Conservation (phyloP, 2,113 vertebrate genomes). For the Carettochelys insculpta region DNA sequence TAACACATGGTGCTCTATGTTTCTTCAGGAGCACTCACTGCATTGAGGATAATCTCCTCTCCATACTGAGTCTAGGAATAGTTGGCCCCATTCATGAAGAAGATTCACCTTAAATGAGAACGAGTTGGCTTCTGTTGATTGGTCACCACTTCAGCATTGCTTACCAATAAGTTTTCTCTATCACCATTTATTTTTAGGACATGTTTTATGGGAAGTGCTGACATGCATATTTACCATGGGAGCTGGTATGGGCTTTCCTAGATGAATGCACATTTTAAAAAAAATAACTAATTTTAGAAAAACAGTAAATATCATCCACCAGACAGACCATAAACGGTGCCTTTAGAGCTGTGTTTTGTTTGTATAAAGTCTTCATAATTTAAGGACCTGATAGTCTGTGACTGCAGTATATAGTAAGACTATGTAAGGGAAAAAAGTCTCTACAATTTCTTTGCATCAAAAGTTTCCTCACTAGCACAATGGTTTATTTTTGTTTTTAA, state of each 20-base stretch:
- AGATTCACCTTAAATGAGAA: neutral
- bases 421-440: neutral
- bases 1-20: neutral
- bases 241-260: neutral
- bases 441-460: neutral
- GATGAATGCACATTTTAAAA: slow-evolving; percentile 7
- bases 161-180: neutral
- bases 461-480: neutral
- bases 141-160: neutral
- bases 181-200: slow-evolving; percentile 1
- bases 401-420: neutral
- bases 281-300: slow-evolving; percentile 32
- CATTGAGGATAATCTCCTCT: neutral
- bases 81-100: neutral
- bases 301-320: slow-evolving; percentile 34
- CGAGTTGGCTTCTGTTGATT: neutral
- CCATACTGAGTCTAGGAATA: neutral
- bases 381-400: slow-evolving; percentile 19
- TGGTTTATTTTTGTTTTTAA: neutral
- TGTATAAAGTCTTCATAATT: slow-evolving; percentile 9
- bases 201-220: neutral
- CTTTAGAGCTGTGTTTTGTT: neutral
- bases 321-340: slow-evolving; percentile 26
- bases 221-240: neutral
- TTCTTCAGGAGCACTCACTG: neutral